Evolutionary conservation across 2,888 invertebrate genomes (phyloP).

Genomic region (Ferrisia virgata): DNA sequence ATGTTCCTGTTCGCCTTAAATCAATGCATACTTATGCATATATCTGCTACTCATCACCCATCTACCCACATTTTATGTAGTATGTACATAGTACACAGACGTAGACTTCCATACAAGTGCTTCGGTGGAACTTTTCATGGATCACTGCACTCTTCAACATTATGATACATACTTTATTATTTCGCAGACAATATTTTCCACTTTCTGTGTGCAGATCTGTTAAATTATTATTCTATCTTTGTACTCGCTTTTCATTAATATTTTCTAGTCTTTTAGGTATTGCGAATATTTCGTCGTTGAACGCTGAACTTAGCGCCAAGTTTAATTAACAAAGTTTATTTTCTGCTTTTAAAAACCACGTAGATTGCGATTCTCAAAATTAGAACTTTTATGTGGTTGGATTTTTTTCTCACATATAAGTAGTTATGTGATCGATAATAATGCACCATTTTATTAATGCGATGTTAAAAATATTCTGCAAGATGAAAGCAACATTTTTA

Average conservation of each 20-base stretch:
- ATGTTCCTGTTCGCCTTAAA: background rate
- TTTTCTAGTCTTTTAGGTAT: constrained; percentile 6
- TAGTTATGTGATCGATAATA: background rate
- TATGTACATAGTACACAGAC: no score
- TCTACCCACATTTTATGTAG: no score
- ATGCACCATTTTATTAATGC: background rate
- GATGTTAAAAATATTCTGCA: no score
- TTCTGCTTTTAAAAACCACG: background rate
- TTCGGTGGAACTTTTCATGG: background rate
- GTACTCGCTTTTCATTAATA: background rate
- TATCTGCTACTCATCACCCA: no score
- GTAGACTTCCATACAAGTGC: no score
- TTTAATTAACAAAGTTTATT: constrained; percentile 12
- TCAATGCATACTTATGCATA: background rate
- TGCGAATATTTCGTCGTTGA: background rate
- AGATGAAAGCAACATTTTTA: no score
- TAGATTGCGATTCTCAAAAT: background rate
- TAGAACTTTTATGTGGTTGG: background rate
- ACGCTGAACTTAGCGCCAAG: background rate
- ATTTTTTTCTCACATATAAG: background rate
- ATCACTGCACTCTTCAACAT: background rate
- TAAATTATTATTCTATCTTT: constrained; percentile 3
- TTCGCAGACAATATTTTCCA: background rate
- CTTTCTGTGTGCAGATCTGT: background rate
- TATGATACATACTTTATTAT: background rate